Evolutionary conservation across 2,888 invertebrate genomes (phyloP).

Genomic region (Acanthosepion pharaonis): DNA sequence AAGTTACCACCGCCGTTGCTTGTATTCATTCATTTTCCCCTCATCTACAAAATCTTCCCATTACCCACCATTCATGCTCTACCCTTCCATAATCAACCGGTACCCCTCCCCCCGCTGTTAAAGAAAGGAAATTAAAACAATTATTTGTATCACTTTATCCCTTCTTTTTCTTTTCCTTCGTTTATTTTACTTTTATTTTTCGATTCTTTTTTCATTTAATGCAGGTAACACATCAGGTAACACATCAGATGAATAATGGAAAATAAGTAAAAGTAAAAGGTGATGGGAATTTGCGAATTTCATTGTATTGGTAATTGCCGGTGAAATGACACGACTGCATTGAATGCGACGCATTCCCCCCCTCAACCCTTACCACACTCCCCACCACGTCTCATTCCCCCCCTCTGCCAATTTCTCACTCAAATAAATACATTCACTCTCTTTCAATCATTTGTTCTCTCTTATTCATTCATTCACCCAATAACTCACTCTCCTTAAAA

Average conservation of each 20-base stretch:
- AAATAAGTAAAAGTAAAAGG: neutral
- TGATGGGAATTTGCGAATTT: neutral
- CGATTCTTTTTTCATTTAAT: neutral
- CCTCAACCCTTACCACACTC: neutral
- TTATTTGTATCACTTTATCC: neutral
- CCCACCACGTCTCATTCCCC: neutral
- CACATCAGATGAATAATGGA: neutral
- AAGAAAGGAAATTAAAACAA: neutral
- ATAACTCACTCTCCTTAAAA: too few relatives aligned
- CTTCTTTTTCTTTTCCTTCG: neutral
- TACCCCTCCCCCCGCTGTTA: neutral
- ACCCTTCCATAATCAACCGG: too few relatives aligned
- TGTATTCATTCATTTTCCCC: neutral
- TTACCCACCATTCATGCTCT: neutral
- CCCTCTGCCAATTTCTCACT: neutral
- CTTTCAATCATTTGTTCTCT: neutral
- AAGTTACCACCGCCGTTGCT: neutral
- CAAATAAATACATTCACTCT: neutral
- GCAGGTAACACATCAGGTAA: neutral
- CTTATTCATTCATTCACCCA: too few relatives aligned
- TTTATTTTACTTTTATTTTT: too few relatives aligned
- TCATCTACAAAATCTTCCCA: neutral
- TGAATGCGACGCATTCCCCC: neutral
- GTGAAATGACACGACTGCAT: neutral
- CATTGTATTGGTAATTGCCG: neutral